Evolutionary conservation across 23 tunicate species (phyloP), one percentile per base, ranked within the genome.

Genomic region (Trididemnum nubilum): DNA sequence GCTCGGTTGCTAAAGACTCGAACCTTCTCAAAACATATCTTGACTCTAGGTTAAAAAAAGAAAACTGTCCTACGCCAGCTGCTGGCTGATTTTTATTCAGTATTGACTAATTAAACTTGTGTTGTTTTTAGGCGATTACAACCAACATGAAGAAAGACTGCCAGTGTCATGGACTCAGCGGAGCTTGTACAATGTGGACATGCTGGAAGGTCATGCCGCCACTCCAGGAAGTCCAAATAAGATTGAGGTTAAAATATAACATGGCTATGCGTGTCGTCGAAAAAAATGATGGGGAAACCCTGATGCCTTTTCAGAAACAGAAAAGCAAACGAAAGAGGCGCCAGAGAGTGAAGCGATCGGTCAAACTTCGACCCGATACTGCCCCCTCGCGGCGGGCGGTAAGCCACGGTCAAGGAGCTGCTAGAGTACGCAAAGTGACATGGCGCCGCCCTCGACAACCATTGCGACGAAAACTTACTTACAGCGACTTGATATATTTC

Each of bases 141-240:
- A 44, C 12, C 15, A 35, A 54, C 79, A 73, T 80, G 83, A 38
- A 61, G 31, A 25, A 51, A 51, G 36, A 51, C 0, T 91, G 97
- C 40, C n/a, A 24, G 29, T 91, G 97, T 40, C 97, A 91, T 37
- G 97, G 97, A 1, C 50, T 86, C 1, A 60, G 85, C 1, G 97
- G 87, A 22, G 27, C 91, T 2, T 91, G 97, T 58, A 54, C 85
- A n/a, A 65, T 81, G 61, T 35, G 57, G 36, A 77, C 91, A 19
- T 91, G 97, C 52, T 91, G 85, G 85, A 60, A 86, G 22, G 54
- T 33, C 34, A 64, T 91, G 51, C 90, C 87, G 0, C 61, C 38
- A 22, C 78, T 90, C 85, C 35, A 36, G 26, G 84, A 82, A 1
- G 81, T 91, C 26, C 76, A 64, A 0, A 36, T 29, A 1, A 27